Evolutionary conservation across 2,888 invertebrate genomes (phyloP), one percentile per base, ranked within the genome.

Genomic region (Tillus elongatus): DNA sequence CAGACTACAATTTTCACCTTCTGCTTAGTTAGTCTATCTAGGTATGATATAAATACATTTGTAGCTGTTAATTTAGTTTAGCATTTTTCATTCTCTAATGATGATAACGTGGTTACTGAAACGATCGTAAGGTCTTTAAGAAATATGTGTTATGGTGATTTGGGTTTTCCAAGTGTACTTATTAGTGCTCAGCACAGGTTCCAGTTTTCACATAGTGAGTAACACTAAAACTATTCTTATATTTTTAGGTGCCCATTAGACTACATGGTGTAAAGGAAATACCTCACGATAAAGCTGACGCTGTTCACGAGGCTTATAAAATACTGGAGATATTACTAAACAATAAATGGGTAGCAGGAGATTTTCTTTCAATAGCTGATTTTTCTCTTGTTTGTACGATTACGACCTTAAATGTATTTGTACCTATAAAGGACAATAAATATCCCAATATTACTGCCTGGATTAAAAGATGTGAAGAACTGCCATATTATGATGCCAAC

Each of bases 271-370:
- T 14, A 4, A 9, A 28, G 11, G 30, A 30, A 10, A 12, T 30
- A 8, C 34, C 30, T 2, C 12, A 19, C 6, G 40, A 44, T 27
- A 35, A 39, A 15, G 15, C 24, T 3, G 36, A 40, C 1, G 26
- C 37, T 4, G 37, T 40, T 13, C 15, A 34, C 2, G 30, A 40
- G 13, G 52, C 53, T 0, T 68, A 73, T 36, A 58, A 46, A 1
- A 66, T 68, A 37, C 34, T 73, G 15, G 73, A 75, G 45, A 52
- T 50, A 2, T 72, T 70, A 42, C 60, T 76, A 1, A 57, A 57
- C 3, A 61, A 58, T 1, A 61, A 68, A 19, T 77, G 68, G 58
- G 55, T 73, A 31, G 72, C 73, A 13, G 70, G 69, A 1, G 63
- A 72, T 31, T 50, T 61, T 4, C 28, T 52, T 1, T 50, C 53